Evolutionary conservation across 2,888 invertebrate species (phyloP).

Genomic region (Gasteruption jaculator): DNA sequence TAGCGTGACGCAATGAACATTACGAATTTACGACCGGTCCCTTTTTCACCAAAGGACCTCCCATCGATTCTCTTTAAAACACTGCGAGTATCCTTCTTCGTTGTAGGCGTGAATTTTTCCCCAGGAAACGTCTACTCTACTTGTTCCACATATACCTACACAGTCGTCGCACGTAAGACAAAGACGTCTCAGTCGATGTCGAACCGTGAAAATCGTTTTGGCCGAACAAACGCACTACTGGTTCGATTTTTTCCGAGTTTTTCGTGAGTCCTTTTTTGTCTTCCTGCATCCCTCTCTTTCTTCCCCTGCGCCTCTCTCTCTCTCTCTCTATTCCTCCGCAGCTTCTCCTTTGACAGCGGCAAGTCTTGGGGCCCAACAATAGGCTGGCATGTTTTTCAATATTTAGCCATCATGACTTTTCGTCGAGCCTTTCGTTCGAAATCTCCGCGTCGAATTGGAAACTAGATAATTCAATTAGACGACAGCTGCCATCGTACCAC

Average conservation of each 20-base stretch:
- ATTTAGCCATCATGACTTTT: slow-evolving; percentile 52
- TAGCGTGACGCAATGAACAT: slow-evolving; percentile 39
- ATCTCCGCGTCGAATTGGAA: slow-evolving; percentile 51
- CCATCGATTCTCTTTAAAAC: neutral
- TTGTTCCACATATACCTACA: too few species aligned
- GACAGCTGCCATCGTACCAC: slow-evolving; percentile 41
- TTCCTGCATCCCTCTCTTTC: neutral
- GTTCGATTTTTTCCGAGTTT: too few species aligned
- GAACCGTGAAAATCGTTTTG: too few species aligned
- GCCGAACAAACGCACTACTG: too few species aligned
- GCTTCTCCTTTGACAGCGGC: too few species aligned
- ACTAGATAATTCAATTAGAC: slow-evolving; percentile 52
- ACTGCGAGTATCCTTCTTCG: slow-evolving; percentile 16
- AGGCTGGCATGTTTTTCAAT: slow-evolving; percentile 50
- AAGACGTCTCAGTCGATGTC: too few species aligned
- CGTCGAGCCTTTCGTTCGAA: slow-evolving; percentile 42
- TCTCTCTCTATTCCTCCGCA: neutral
- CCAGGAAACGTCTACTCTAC: too few species aligned
- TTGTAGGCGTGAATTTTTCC: too few species aligned
- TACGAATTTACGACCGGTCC: slow-evolving; percentile 33
- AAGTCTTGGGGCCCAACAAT: slow-evolving; percentile 41
- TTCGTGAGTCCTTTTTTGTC: too few species aligned
- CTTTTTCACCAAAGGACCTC: neutral
- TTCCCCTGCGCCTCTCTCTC: neutral
- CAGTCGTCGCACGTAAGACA: too few species aligned